phyloP scores from a whole-genome alignment of 2,113 vertebrate genomes.

The Oncorhynchus clarkii region DNA sequence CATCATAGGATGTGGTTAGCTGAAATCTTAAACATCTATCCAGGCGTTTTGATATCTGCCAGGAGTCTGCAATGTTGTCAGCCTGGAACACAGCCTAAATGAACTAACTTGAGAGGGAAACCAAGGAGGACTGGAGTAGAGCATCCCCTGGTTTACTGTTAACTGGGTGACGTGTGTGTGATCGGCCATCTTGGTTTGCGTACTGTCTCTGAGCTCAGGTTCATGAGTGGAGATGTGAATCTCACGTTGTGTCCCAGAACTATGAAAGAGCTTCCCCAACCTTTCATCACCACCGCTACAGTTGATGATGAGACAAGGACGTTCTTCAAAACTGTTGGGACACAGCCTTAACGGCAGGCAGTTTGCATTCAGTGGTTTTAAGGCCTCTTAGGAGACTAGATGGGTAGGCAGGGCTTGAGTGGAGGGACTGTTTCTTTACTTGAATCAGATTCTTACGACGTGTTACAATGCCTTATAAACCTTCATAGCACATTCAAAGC shows the following conservation, averaged over 20 bases:
- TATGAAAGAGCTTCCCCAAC: not conserved
- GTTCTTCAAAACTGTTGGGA: not conserved
- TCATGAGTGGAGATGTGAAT: not conserved
- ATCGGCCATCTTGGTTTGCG: not conserved
- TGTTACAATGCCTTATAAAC: too few relatives aligned
- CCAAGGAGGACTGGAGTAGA: not conserved
- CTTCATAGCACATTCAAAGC: too few relatives aligned
- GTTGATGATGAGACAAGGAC: not conserved
- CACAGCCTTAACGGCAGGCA: conserved; percentile 9
- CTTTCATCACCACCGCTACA: not conserved
- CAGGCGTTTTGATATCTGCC: not conserved
- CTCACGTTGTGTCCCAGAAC: not conserved
- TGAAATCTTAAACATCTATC: too few relatives aligned
- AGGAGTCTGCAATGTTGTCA: not conserved
- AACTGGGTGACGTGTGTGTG: not conserved
- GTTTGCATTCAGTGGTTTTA: conserved; percentile 37
- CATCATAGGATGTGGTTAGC: too few relatives aligned
- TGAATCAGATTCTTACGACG: too few relatives aligned
- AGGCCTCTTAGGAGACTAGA: conserved; percentile 38
- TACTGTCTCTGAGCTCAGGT: not conserved
- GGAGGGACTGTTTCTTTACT: not conserved
- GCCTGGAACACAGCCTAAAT: too few relatives aligned
- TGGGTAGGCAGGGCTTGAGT: not conserved
- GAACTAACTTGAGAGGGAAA: not conserved
- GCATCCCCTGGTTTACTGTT: not conserved